Percentiles rank a stretch among this genome's conserved stretches.
Evolutionary conservation across 2,113 vertebrate species (phyloP).

Genomic region (Symphodus melops): DNA sequence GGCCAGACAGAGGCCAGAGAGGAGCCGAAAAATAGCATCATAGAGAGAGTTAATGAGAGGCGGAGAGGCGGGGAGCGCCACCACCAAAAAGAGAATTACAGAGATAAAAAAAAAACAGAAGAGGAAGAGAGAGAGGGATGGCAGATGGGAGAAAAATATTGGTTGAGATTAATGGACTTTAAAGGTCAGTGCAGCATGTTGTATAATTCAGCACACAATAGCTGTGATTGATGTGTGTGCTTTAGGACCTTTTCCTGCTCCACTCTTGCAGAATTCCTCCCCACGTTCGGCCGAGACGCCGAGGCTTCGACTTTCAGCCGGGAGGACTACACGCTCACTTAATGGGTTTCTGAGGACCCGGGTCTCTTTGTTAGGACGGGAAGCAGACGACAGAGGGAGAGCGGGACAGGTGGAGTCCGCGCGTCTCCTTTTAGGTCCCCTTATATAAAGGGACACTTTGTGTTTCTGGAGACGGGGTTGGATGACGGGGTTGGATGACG

Average conservation of each 20-base stretch:
- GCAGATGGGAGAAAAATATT: conserved; percentile 80
- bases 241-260: conserved; percentile 71
- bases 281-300: conserved; percentile 45
- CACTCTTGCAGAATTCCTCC: conserved; percentile 54
- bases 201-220: conserved; percentile 84
- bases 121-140: conserved; percentile 53
- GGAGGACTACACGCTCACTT: conserved; percentile 63
- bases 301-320: conserved; percentile 69
- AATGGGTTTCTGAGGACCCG: conserved; percentile 72
- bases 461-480: too few relatives aligned
- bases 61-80: conserved; percentile 20
- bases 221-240: conserved; percentile 78
- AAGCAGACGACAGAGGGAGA: conserved; percentile 35
- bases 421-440: too few relatives aligned
- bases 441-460: too few relatives aligned
- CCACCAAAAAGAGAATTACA: conserved; percentile 29
- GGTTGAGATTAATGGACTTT: conserved; percentile 81
- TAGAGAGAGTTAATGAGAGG: conserved; percentile 56
- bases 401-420: conserved; percentile 27
- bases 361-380: conserved; percentile 55
- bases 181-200: conserved; percentile 83
- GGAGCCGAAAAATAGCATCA: conserved; percentile 42
- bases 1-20: conserved; percentile 60
- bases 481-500: too few relatives aligned
- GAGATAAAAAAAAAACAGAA: conserved; percentile 64